These are phyloP conservation scores for Lonchura striata DNA, from an alignment of 2,113 vertebrate genomes.

Conservation along the genomic window DNA sequence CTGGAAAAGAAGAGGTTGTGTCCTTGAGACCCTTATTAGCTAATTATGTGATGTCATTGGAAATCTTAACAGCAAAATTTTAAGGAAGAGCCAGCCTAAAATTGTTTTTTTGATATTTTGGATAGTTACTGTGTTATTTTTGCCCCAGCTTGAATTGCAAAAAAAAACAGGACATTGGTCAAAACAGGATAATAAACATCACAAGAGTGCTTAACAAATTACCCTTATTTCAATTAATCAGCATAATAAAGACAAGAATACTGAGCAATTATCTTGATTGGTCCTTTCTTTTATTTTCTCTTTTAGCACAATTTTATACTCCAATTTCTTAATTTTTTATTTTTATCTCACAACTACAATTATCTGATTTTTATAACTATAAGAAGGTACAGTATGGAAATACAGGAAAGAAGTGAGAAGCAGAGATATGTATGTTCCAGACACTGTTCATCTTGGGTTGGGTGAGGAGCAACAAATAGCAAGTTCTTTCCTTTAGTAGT, in stretches of 20 bases:
- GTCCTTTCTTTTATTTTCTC: neutral
- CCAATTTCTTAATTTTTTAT: neutral
- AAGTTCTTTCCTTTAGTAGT: neutral
- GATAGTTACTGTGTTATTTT: neutral
- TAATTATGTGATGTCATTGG: neutral
- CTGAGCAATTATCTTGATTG: neutral
- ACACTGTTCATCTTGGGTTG: neutral
- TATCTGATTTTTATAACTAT: neutral
- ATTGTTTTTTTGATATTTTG: neutral
- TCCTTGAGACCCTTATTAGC: neutral
- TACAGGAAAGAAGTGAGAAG: neutral
- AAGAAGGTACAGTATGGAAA: neutral
- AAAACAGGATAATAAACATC: neutral
- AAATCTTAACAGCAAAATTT: neutral
- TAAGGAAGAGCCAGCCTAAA: neutral
- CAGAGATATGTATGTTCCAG: neutral
- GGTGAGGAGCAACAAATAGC: rapidly evolving
- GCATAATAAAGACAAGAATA: neutral
- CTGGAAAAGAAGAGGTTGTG: neutral
- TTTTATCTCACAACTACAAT: neutral
- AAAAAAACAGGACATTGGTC: neutral
- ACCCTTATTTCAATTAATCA: neutral
- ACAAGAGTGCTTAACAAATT: neutral
- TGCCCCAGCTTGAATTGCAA: neutral
- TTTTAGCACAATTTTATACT: neutral